Evolutionary conservation across 2,797 vertebrate species (phyloP).

Genomic region (Hydrolagus colliei): DNA sequence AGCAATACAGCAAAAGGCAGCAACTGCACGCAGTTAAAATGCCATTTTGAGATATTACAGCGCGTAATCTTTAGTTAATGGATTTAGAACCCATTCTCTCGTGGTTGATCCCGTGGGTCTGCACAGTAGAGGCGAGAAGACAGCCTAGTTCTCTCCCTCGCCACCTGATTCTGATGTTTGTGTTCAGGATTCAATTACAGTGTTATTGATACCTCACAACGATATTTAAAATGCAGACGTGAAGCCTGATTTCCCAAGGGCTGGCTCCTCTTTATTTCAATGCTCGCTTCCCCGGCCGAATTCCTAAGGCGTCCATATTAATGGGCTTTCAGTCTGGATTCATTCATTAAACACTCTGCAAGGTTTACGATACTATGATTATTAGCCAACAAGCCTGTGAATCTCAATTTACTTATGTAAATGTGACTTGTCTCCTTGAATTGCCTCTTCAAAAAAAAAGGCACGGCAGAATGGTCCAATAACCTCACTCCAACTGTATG

Average conservation of each 20-base stretch:
- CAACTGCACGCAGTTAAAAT: conserved; percentile 41
- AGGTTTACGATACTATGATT: conserved; percentile 90
- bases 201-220: conserved; percentile 99
- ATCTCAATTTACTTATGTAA: conserved; percentile 99
- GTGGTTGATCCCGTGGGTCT: conserved; percentile 69
- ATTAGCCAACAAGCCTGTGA: conserved; percentile 97
- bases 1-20: neutral
- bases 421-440: conserved; percentile 89
- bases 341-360: conserved; percentile 99
- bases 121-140: conserved; percentile 69
- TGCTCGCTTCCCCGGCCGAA: conserved; percentile 76
- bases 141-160: conserved; percentile 37
- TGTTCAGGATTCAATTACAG: conserved; percentile 99
- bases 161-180: conserved; percentile 96
- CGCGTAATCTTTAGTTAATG: conserved; percentile 99
- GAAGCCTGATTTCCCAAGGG: conserved; percentile 98
- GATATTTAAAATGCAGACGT: conserved; percentile 99
- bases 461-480: conserved; percentile 44
- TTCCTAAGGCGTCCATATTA: conserved; percentile 99
- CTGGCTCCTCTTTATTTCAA: conserved; percentile 98
- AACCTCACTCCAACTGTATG: neutral
- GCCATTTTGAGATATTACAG: conserved; percentile 62
- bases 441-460: conserved; percentile 75
- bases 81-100: conserved; percentile 98
- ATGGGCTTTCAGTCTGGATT: conserved; percentile 99